These are phyloP conservation scores for Nephrocerus scutellatus DNA, from an alignment of 2,888 invertebrate genomes.

Conservation along the genomic window DNA sequence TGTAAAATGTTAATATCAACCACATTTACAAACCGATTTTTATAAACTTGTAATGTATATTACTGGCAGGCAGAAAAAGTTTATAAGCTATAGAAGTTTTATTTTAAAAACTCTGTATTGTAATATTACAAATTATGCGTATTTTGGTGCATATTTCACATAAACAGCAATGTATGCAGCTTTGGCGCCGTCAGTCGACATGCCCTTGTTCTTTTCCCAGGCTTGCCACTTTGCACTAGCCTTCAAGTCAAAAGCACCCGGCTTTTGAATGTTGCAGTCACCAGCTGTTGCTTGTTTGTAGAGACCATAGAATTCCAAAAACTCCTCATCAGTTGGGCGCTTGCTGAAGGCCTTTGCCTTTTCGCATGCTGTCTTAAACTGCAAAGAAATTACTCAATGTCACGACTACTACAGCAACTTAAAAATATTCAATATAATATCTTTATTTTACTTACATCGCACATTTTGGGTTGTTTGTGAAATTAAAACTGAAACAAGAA, in stretches of 20 bases:
- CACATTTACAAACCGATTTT: too few species aligned
- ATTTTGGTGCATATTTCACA: constrained; percentile 51
- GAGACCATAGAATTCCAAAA: constrained; percentile 75
- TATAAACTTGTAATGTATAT: too few species aligned
- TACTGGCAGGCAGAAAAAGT: too few species aligned
- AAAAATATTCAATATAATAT: background rate
- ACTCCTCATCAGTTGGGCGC: constrained; percentile 71
- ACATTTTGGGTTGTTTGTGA: constrained; percentile 7
- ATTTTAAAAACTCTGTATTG: constrained; percentile 11
- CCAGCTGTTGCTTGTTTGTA: constrained; percentile 81
- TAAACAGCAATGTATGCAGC: constrained; percentile 71
- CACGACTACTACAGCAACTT: background rate
- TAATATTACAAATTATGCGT: constrained; percentile 37
- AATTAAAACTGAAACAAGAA: background rate
- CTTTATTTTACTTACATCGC: background rate
- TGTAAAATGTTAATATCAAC: too few species aligned
- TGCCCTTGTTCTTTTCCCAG: constrained; percentile 80
- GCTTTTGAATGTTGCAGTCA: constrained; percentile 72
- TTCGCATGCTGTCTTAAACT: constrained; percentile 69
- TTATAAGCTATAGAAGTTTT: too few species aligned
- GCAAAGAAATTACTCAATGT: constrained; percentile 20
- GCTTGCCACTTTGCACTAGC: constrained; percentile 93
- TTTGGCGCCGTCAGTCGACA: constrained; percentile 69
- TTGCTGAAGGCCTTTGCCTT: constrained; percentile 68
- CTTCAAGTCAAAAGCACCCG: constrained; percentile 78